Evolutionary conservation across 2,113 vertebrate species (phyloP).

Genomic region (Eleginops maclovinus): DNA sequence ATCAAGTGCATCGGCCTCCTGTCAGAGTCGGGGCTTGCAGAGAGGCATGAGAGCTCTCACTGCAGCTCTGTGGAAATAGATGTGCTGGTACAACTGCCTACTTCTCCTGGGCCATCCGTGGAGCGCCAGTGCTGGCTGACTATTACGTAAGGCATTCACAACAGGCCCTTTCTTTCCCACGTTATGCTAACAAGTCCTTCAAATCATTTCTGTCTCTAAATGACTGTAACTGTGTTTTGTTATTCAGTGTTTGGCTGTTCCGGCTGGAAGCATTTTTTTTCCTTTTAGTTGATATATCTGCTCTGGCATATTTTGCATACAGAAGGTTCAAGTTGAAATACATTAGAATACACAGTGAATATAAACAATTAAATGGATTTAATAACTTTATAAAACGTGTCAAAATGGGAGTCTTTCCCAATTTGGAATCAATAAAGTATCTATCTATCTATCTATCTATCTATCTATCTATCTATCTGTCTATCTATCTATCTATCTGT

Average conservation of each 20-base stretch:
- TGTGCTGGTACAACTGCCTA: constrained; percentile 77
- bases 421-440: too few relatives aligned
- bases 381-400: too few relatives aligned
- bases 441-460: too few relatives aligned
- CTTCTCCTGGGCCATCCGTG: constrained; percentile 76
- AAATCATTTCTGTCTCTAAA: constrained; percentile 48
- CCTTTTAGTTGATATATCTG: constrained; percentile 2
- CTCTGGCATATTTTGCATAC: background rate
- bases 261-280: background rate
- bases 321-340: background rate
- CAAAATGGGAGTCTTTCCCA: too few relatives aligned
- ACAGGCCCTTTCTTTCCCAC: constrained; percentile 55
- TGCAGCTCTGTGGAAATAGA: constrained; percentile 75
- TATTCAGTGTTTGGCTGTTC: constrained; percentile 21
- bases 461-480: too few relatives aligned
- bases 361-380: too few relatives aligned
- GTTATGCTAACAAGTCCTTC: constrained; percentile 57
- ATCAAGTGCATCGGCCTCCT: constrained; percentile 75
- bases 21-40: constrained; percentile 76
- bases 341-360: too few relatives aligned
- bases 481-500: too few relatives aligned
- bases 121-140: constrained; percentile 68
- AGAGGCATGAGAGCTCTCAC: constrained; percentile 77
- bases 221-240: constrained; percentile 25
- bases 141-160: constrained; percentile 75